A percentile compares a stretch with the other conserved stretches of the same genome.
Evolutionary conservation across 1,140 invertebrate genomes (phyloP).

Genomic region (Temnothorax longispinosus): DNA sequence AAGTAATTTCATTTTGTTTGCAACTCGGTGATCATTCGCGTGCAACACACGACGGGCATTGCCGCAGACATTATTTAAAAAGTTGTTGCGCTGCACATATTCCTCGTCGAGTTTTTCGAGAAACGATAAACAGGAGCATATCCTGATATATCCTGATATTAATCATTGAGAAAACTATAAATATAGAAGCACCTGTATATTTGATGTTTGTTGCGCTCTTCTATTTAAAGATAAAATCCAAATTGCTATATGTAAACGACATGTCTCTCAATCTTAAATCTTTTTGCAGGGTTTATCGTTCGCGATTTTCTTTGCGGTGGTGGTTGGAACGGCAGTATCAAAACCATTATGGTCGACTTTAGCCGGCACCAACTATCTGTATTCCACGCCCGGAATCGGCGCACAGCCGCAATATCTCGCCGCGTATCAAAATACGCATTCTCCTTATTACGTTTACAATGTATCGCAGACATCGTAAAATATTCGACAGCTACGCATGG

Average conservation of each 20-base stretch:
- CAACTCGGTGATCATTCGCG: constrained; percentile 25
- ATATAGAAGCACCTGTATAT: neutral
- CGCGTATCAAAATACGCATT: constrained; percentile 60
- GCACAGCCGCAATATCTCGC: constrained; percentile 62
- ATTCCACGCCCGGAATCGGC: neutral
- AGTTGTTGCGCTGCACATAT: neutral
- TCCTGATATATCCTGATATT: neutral
- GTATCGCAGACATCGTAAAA: constrained; percentile 23
- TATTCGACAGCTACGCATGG: neutral
- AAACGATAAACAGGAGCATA: neutral
- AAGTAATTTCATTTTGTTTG: constrained; percentile 33
- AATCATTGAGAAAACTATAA: neutral
- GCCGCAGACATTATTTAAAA: neutral
- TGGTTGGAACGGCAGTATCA: constrained; percentile 36
- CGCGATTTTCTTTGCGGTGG: constrained; percentile 12
- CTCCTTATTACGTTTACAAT: constrained; percentile 72
- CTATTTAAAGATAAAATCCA: constrained; percentile 15
- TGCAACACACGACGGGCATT: neutral
- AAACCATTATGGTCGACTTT: constrained; percentile 50
- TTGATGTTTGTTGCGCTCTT: neutral
- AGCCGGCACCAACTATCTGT: neutral
- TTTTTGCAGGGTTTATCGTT: constrained; percentile 37
- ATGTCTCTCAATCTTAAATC: neutral
- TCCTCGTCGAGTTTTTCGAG: neutral
- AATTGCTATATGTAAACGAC: neutral